Conservation (phyloP, 2,113 vertebrate genomes). For the Phrynosoma platyrhinos region DNA sequence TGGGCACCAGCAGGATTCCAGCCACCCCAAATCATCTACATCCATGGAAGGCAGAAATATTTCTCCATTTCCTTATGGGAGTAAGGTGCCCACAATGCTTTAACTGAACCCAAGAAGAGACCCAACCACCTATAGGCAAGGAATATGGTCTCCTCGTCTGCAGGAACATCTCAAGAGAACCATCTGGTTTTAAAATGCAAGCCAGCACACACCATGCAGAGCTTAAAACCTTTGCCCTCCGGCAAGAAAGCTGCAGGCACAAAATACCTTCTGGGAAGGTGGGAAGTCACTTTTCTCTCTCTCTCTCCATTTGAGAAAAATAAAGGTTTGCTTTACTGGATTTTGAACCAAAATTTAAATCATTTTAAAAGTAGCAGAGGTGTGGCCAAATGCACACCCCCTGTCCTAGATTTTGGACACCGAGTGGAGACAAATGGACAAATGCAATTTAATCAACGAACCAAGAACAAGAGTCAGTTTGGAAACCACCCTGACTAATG, state of each 20-base stretch:
- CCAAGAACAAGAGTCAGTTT: no score
- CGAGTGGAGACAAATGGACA: no score
- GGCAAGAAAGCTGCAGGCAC: background rate
- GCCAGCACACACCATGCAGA: background rate
- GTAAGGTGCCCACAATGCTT: no score
- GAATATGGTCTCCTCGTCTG: background rate
- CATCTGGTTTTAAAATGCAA: background rate
- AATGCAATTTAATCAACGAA: no score
- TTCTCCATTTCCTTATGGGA: background rate
- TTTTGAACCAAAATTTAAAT: background rate
- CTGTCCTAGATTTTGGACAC: no score
- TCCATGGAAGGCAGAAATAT: background rate
- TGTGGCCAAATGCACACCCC: no score
- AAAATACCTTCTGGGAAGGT: background rate
- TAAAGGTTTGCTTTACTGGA: background rate
- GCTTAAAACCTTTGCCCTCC: background rate
- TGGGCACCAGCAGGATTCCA: no score
- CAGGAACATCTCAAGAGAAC: background rate
- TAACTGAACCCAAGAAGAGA: background rate
- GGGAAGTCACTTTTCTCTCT: no score
- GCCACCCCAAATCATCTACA: no score
- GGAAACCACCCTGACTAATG: no score
- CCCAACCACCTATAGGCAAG: background rate
- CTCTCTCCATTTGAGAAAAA: background rate
- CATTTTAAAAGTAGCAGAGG: no score